Conservation (phyloP, 2,113 vertebrate species). For the Antechinus flavipes region DNA sequence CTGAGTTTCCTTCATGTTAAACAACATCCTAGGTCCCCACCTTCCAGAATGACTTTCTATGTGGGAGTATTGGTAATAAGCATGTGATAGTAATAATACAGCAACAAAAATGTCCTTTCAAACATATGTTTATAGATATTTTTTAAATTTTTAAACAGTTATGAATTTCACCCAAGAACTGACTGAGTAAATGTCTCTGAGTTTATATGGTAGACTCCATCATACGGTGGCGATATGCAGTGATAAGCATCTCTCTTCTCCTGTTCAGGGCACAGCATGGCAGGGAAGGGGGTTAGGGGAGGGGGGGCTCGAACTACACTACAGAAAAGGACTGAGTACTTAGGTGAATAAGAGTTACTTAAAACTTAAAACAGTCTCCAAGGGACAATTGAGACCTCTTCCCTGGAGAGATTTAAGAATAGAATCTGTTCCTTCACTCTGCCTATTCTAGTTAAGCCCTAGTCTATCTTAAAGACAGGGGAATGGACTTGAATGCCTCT, state of each 20-base stretch:
- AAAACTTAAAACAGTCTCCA: neutral
- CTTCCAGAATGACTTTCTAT: slow-evolving; percentile 18
- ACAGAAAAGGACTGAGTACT: neutral
- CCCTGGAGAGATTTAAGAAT: neutral
- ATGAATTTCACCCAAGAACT: neutral
- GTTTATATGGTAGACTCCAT: neutral
- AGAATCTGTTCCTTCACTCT: neutral
- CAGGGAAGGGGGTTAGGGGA: neutral
- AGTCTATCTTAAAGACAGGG: neutral
- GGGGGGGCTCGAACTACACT: neutral
- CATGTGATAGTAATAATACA: neutral
- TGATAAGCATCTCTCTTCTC: neutral
- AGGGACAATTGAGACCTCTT: neutral
- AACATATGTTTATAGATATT: neutral
- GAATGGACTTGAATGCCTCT: neutral
- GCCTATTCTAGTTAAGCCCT: neutral
- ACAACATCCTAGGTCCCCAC: neutral
- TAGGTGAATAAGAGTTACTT: neutral
- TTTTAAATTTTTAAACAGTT: neutral
- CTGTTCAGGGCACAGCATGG: neutral
- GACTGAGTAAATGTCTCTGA: neutral
- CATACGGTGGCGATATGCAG: neutral
- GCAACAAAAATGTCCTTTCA: slow-evolving; percentile 24
- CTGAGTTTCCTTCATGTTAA: neutral
- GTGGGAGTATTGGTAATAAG: slow-evolving; percentile 7